These are phyloP conservation scores for Malachius bipustulatus DNA, from an alignment of 2,888 invertebrate species.

Conservation along the genomic window DNA sequence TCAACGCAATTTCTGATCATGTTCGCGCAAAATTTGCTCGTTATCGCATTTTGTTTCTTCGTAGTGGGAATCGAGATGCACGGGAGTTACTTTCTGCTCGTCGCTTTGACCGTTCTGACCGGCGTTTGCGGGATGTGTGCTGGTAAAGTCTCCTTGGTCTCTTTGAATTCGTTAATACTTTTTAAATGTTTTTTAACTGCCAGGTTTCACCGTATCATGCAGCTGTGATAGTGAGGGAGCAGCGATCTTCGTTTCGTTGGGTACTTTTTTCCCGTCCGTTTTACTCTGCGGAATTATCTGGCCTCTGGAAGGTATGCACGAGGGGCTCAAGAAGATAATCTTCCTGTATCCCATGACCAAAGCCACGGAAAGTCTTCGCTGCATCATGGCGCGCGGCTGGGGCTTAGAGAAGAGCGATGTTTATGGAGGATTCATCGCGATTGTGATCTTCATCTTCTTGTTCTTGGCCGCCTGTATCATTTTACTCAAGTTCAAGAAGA, in stretches of 20 bases:
- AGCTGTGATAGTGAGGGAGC: constrained; percentile 71
- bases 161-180: no score
- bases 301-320: constrained; percentile 90
- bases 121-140: constrained; percentile 92
- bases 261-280: constrained; percentile 75
- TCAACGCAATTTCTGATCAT: constrained; percentile 80
- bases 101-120: constrained; percentile 63
- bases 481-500: constrained; percentile 73
- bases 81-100: constrained; percentile 64
- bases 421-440: constrained; percentile 71
- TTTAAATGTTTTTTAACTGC: no score
- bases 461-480: constrained; percentile 64
- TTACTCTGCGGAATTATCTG: constrained; percentile 85
- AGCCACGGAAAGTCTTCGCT: constrained; percentile 78
- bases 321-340: constrained; percentile 52
- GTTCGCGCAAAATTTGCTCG: constrained; percentile 68
- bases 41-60: constrained; percentile 65
- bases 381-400: constrained; percentile 78
- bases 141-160: no score
- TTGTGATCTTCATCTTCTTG: constrained; percentile 64
- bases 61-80: constrained; percentile 66
- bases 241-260: constrained; percentile 75
- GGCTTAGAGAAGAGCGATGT: constrained; percentile 55
- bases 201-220: constrained; percentile 73
- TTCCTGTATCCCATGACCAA: constrained; percentile 73